Conservation (phyloP, 2,797 vertebrate species). For the Chrosomus eos region DNA sequence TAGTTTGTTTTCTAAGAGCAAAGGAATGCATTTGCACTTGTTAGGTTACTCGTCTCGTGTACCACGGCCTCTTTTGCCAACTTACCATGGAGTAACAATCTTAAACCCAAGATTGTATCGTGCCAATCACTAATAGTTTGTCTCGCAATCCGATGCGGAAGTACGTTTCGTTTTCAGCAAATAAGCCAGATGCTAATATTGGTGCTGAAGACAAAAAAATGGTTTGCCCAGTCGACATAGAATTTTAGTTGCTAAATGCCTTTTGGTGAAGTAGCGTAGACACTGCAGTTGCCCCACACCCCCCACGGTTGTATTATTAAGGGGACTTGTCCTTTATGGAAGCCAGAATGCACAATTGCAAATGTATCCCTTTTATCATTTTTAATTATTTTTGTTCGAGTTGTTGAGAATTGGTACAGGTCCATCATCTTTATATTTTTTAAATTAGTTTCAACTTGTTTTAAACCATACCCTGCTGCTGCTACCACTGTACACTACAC, state of each 20-base stretch:
- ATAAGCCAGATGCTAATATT: conserved; percentile 23
- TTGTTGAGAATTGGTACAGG: conserved; percentile 9
- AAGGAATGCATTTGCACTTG: conserved; percentile 72
- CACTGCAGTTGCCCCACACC: conserved; percentile 50
- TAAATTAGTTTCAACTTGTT: conserved; percentile 47
- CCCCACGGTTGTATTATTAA: conserved; percentile 29
- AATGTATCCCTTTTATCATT: conserved; percentile 63
- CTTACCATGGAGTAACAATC: conserved; percentile 13
- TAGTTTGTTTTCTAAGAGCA: conserved; percentile 67
- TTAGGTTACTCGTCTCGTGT: conserved; percentile 54
- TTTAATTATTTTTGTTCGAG: conserved; percentile 9
- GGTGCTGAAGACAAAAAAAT: background rate
- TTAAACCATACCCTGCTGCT: conserved; percentile 40
- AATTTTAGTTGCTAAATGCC: background rate
- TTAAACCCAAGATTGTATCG: conserved; percentile 12
- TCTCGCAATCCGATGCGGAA: background rate
- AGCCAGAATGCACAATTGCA: conserved; percentile 61
- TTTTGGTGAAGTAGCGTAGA: conserved; percentile 26
- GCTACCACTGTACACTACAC: conserved; percentile 53
- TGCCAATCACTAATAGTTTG: conserved; percentile 43
- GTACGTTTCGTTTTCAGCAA: background rate
- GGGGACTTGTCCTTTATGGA: conserved; percentile 54
- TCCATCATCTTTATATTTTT: conserved; percentile 48
- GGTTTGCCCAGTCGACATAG: background rate
- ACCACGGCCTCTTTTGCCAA: conserved; percentile 26